Evolutionary conservation across 2,888 invertebrate genomes (phyloP).

Genomic region (Disparrhopalites patrizii): DNA sequence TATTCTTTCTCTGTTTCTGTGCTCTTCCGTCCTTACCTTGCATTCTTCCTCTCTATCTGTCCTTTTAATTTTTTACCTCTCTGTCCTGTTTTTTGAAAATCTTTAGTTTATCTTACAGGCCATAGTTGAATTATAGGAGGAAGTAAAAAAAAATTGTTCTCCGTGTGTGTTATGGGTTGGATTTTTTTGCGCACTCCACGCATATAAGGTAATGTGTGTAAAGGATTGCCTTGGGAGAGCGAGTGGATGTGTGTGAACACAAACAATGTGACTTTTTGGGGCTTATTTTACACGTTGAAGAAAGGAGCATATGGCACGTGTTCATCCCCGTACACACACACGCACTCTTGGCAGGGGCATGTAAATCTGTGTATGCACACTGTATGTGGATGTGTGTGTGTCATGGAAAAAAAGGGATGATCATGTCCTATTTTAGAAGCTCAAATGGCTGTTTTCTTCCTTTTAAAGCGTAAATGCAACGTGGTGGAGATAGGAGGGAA

Average conservation of each 20-base stretch:
- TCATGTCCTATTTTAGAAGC: slow-evolving; percentile 7
- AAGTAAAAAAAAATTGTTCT: too few relatives aligned
- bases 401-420: neutral
- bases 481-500: neutral
- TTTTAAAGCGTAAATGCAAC: neutral
- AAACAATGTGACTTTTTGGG: neutral
- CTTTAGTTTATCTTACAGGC: too few relatives aligned
- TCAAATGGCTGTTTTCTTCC: neutral
- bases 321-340: slow-evolving; percentile 1
- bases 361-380: neutral
- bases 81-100: too few relatives aligned
- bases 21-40: too few relatives aligned
- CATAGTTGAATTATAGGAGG: too few relatives aligned
- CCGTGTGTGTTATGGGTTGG: too few relatives aligned
- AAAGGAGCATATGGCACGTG: neutral
- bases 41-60: too few relatives aligned
- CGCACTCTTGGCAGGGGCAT: neutral
- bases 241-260: neutral
- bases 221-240: neutral
- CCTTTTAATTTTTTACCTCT: too few relatives aligned
- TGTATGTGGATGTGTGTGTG: neutral
- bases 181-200: too few relatives aligned
- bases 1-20: too few relatives aligned
- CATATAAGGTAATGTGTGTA: neutral
- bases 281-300: too few relatives aligned